These are phyloP conservation scores for Cephonodes hylas DNA, from an alignment of 2,888 invertebrate genomes.

Conservation along the genomic window DNA sequence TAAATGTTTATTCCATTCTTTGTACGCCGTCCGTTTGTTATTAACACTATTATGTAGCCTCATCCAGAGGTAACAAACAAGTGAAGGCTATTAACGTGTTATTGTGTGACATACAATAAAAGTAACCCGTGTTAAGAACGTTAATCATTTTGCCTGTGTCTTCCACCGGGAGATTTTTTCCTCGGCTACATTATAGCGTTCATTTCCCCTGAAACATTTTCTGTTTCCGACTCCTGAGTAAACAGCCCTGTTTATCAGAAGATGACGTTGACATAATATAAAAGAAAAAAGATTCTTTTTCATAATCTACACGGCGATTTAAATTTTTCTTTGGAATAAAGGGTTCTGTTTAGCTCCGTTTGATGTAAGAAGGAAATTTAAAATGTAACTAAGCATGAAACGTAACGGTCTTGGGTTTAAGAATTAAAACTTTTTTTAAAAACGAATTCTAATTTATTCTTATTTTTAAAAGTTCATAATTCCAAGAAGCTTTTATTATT, in stretches of 20 bases:
- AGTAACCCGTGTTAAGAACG: constrained; percentile 45
- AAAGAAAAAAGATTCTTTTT: constrained; percentile 30
- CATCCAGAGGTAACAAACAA: constrained; percentile 32
- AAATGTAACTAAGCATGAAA: not conserved
- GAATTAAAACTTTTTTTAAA: too few species aligned
- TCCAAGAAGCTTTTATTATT: too few species aligned
- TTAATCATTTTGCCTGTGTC: constrained; percentile 52
- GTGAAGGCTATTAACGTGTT: constrained; percentile 37
- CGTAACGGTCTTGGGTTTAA: too few species aligned
- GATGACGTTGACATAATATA: constrained; percentile 43
- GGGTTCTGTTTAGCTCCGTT: not conserved
- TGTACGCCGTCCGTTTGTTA: constrained; percentile 18
- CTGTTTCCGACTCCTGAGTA: constrained; percentile 54
- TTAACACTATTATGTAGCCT: constrained; percentile 32
- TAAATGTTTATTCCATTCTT: constrained; percentile 25
- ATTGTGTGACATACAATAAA: constrained; percentile 44
- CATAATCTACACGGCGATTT: not conserved
- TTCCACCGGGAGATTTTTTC: constrained; percentile 36
- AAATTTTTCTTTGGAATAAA: not conserved
- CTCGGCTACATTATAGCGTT: constrained; percentile 49
- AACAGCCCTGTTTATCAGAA: constrained; percentile 53
- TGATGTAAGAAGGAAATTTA: not conserved
- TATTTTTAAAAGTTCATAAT: too few species aligned
- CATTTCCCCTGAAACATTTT: constrained; percentile 61
- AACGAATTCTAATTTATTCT: too few species aligned